These are phyloP conservation scores for Calvadosia cruxmelitensis DNA, from an alignment of 30 jellyfish, hydroid and myxozoan species.

Conservation along the genomic window DNA sequence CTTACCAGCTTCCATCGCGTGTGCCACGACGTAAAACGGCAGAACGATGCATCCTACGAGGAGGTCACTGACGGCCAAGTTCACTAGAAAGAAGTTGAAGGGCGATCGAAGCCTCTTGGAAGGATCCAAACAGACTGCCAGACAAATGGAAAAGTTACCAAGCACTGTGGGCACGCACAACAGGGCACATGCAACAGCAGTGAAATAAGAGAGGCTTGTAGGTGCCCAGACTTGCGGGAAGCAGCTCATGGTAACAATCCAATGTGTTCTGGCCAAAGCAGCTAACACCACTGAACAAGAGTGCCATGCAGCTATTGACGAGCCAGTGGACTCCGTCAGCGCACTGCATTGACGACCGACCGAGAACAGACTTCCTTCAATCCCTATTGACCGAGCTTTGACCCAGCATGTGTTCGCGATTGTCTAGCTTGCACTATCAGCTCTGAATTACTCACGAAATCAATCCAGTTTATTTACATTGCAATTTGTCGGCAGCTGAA, in stretches of 20 bases:
- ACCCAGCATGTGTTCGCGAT: too few species aligned
- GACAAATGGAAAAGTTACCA: background rate
- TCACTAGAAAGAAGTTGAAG: background rate
- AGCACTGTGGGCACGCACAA: background rate
- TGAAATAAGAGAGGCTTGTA: slow-evolving; percentile 36
- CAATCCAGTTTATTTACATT: too few species aligned
- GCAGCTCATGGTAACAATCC: slow-evolving; percentile 23
- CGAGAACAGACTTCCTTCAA: too few species aligned
- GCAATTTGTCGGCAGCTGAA: too few species aligned
- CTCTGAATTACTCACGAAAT: too few species aligned
- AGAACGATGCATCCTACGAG: background rate
- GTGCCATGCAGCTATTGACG: too few species aligned
- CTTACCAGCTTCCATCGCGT: background rate
- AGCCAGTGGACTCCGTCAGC: too few species aligned
- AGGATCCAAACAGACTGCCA: background rate
- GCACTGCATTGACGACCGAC: too few species aligned
- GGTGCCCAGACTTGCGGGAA: slow-evolving; percentile 62
- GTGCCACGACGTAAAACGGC: background rate
- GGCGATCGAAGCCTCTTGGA: background rate
- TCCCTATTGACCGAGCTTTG: too few species aligned
- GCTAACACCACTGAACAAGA: too few species aligned
- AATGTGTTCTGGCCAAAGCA: slow-evolving; percentile 8
- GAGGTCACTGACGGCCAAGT: slow-evolving; percentile 3
- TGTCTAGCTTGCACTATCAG: too few species aligned
- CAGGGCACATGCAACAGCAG: slow-evolving; percentile 37